phyloP scores from a whole-genome alignment of 1,140 invertebrate genomes.

The Reticulitermes speratus region DNA sequence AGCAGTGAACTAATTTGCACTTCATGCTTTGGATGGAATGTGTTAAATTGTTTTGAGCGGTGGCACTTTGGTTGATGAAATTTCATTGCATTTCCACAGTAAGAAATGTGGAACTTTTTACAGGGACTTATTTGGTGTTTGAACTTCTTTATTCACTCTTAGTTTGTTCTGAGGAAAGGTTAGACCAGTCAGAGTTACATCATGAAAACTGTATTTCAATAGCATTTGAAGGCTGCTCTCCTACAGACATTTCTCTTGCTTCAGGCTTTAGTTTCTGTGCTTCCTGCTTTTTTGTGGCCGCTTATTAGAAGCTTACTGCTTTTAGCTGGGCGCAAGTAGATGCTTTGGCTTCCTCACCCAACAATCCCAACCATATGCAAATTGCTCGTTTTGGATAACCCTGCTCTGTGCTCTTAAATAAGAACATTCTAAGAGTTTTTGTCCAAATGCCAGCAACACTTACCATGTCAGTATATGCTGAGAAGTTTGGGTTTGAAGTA shows the following conservation, averaged over 20 bases:
- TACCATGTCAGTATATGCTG: background rate
- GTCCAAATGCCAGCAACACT: background rate
- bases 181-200: background rate
- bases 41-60: background rate
- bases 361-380: constrained; percentile 32
- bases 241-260: constrained; percentile 33
- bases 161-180: constrained; percentile 32
- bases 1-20: background rate
- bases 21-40: background rate
- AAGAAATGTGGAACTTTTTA: background rate
- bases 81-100: background rate
- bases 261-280: constrained; percentile 34
- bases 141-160: constrained; percentile 41
- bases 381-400: constrained; percentile 50
- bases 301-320: constrained; percentile 37
- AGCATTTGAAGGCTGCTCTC: constrained; percentile 25
- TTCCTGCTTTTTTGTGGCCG: constrained; percentile 35
- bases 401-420: constrained; percentile 42
- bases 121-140: background rate
- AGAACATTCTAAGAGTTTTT: background rate
- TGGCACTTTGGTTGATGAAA: constrained; percentile 9
- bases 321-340: constrained; percentile 39
- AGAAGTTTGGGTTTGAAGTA: background rate
- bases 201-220: constrained; percentile 15
- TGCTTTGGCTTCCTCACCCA: constrained; percentile 36